These are phyloP conservation scores for Loriculus beryllinus DNA, from an alignment of 2,797 vertebrate genomes.

Conservation along the genomic window DNA sequence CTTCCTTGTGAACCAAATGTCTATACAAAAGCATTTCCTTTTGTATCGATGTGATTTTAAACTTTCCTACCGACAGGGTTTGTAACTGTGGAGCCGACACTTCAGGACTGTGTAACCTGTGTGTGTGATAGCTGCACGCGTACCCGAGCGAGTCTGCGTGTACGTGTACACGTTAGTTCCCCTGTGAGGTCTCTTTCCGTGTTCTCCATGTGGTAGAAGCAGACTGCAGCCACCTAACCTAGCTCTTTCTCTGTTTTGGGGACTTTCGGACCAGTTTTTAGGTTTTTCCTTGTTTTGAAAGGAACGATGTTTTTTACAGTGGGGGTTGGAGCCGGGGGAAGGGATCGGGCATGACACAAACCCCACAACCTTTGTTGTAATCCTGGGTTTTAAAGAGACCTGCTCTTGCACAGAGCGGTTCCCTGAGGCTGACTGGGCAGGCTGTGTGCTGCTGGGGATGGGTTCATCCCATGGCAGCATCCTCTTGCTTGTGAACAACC, in stretches of 20 bases:
- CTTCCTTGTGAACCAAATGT: background rate
- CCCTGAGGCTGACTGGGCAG: background rate
- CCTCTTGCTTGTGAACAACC: background rate
- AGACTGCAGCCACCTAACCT: background rate
- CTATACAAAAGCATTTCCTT: background rate
- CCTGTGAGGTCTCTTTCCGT: background rate
- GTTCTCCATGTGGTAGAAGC: background rate
- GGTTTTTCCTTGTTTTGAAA: conserved; percentile 38
- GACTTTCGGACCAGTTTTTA: background rate
- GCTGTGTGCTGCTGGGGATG: background rate
- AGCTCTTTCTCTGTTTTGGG: background rate
- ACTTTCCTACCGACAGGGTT: conserved; percentile 8
- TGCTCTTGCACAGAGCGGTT: background rate
- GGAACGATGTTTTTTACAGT: background rate
- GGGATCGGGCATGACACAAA: background rate
- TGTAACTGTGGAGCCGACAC: conserved; percentile 1
- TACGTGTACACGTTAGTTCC: background rate
- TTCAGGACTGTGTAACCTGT: background rate
- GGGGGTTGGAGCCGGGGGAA: conserved; percentile 16
- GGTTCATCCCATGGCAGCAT: background rate
- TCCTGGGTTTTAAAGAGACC: background rate
- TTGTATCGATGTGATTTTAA: background rate
- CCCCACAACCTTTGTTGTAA: conserved; percentile 19
- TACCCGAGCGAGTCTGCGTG: background rate
- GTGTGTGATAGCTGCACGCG: background rate